Base-by-base conservation (phyloP, 2,113 vertebrate species). In the Potamarius usumacintae region DNA sequence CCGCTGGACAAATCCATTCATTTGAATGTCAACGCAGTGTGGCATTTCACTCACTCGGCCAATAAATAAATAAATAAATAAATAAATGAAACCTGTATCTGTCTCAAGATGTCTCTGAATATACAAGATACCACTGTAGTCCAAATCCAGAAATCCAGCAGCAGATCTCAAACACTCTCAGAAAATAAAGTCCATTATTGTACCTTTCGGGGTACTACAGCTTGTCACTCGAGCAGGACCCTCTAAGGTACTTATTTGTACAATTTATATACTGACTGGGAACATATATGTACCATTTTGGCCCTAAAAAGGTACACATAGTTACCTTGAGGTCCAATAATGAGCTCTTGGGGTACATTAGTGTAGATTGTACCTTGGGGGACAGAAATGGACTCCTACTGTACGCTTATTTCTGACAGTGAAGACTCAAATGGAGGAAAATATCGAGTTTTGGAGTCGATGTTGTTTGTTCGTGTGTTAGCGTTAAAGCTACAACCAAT, bases 1-100 rank as follows among this genome's bases (percentile, higher is more conserved):
- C n/a, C 27, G 53, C 58, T 65, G 79, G 78, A 79, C 74, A 78
- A 52, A 78, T 63, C 58, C 48, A 65, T 86, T 65, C 42, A 86
- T 79, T 52, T 50, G 42, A 86, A 65, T 53, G 58, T 65, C 84
- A 79, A 79, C n/a, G 65, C 15, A 42, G 5, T 2, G 18, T 85
- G 69, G 30, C 7, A 76, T 76, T 85, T 62, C 42, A 3, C 53
- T 85, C n/a, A 71, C 50, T 71, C 14, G 14, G 14, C 20, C 4
- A 12, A 7, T 72, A 69, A 27, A 67, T 7, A 48, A 22, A n/a
- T 11, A 12, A 0, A 20, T 42, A 0, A 27, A 62, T 22, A 7
- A 11, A 8, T 15, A 7, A 11, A 8, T 15, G 1, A n/a, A 58
- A n/a, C 34, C 4, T 80, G 48, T 63, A 63, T 63, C 58, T 82